These are phyloP conservation scores for Onthophagus sagittarius DNA, from an alignment of 2,888 invertebrate genomes.

Conservation along the genomic window DNA sequence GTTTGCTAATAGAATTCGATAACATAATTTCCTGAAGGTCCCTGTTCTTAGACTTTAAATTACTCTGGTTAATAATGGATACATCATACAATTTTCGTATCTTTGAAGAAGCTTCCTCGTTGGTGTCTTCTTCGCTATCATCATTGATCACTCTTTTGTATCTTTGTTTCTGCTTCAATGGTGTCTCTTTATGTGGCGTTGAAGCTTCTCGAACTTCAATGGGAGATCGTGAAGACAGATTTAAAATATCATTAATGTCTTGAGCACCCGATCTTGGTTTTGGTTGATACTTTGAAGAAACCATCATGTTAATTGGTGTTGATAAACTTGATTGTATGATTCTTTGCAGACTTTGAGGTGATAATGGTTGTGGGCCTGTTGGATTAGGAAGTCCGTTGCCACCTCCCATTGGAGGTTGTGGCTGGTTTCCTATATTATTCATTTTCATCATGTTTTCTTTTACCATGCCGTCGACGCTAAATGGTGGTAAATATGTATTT, in stretches of 20 bases:
- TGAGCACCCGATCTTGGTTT: not conserved
- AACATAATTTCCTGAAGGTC: slow-evolving; percentile 21
- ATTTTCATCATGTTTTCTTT: slow-evolving; percentile 21
- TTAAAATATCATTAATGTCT: not conserved
- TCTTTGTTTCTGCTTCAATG: slow-evolving; percentile 11
- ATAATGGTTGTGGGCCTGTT: not conserved
- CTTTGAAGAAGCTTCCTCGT: slow-evolving; percentile 1
- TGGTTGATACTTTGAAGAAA: not conserved
- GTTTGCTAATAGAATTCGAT: slow-evolving; percentile 10
- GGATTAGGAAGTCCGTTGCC: slow-evolving; percentile 4
- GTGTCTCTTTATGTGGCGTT: slow-evolving; percentile 12
- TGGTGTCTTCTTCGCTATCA: slow-evolving; percentile 10
- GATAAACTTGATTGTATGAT: not conserved
- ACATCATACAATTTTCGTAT: slow-evolving; percentile 13
- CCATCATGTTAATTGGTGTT: not conserved
- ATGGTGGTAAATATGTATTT: slow-evolving; percentile 32
- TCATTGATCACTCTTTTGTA: slow-evolving; percentile 22
- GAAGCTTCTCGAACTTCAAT: not conserved
- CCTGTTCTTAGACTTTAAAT: slow-evolving; percentile 18
- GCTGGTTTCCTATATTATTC: not conserved
- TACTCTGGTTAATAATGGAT: slow-evolving; percentile 6
- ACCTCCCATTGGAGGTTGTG: not conserved
- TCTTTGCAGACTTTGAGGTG: not conserved
- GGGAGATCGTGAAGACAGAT: not conserved
- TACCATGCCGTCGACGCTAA: slow-evolving; percentile 28